A percentile compares a stretch with the other conserved stretches of the same genome.
Evolutionary conservation across 2,113 vertebrate genomes (phyloP).

Genomic region (Phyllostomus hastatus): DNA sequence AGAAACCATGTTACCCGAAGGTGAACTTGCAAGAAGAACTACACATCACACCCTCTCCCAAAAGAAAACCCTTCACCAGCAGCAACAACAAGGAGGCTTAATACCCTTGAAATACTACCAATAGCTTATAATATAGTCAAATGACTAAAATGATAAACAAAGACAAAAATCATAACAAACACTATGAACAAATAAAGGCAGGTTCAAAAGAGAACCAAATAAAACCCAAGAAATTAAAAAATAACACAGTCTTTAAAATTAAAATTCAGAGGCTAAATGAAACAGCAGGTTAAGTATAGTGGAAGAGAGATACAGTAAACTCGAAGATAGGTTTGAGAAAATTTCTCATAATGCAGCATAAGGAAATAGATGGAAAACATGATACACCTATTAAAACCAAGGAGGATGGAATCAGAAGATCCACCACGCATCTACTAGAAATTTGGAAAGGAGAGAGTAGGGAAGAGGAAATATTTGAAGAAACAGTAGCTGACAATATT

Average conservation of each 20-base stretch:
- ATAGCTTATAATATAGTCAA: not conserved
- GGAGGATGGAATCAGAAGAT: not conserved
- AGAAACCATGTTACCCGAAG: not conserved
- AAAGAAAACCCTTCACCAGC: not conserved
- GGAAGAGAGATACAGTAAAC: not conserved
- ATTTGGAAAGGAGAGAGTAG: not conserved
- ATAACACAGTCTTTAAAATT: not conserved
- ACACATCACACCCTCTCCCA: not conserved
- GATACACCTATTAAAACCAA: not conserved
- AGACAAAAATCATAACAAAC: not conserved
- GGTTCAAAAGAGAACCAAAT: not conserved
- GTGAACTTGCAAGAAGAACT: not conserved
- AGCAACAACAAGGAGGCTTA: not conserved
- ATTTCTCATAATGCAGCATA: not conserved
- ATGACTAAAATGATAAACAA: not conserved
- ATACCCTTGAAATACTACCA: not conserved
- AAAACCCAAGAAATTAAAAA: not conserved
- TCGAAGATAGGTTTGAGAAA: not conserved
- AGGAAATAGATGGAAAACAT: not conserved
- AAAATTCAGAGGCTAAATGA: slow-evolving; percentile 7
- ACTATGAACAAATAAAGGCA: not conserved
- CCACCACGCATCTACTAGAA: not conserved
- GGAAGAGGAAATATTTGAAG: not conserved
- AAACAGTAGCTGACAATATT: not conserved
- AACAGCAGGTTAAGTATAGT: not conserved